These are phyloP conservation scores for Probosciger aterrimus DNA, from an alignment of 2,113 vertebrate species.

Conservation along the genomic window DNA sequence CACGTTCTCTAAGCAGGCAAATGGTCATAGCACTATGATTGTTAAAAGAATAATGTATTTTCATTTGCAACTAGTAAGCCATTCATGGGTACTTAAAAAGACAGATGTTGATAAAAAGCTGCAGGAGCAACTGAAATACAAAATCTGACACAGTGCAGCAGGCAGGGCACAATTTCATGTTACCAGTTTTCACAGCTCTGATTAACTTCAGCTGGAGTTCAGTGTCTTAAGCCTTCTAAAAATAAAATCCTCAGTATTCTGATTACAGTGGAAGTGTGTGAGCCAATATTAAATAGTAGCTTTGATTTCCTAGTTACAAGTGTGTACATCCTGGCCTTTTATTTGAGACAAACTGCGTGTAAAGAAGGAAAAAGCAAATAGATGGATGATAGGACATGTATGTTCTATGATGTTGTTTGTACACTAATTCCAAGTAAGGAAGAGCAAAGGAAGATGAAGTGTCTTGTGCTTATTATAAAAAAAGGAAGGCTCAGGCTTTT, in stretches of 20 bases:
- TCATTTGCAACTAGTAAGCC: neutral
- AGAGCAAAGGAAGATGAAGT: neutral
- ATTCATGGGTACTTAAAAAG: neutral
- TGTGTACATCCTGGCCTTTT: neutral
- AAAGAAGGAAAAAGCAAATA: neutral
- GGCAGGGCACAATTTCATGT: neutral
- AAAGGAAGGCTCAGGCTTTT: neutral
- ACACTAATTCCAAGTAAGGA: neutral
- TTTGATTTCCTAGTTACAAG: conserved; percentile 1
- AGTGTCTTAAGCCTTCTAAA: conserved; percentile 6
- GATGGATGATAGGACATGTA: neutral
- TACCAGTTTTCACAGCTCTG: neutral
- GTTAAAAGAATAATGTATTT: neutral
- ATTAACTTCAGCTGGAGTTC: conserved; percentile 16
- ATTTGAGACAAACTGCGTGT: neutral
- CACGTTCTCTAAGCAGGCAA: neutral
- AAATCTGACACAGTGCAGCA: neutral
- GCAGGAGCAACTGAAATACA: neutral
- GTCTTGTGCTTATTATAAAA: neutral
- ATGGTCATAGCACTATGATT: neutral
- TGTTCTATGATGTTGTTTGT: neutral
- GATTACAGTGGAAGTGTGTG: neutral
- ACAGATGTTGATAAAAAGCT: neutral
- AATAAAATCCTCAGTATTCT: conserved; percentile 26
- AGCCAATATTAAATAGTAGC: neutral